Conservation (phyloP, 2,888 invertebrate genomes). For the Argyresthia goedartella region DNA sequence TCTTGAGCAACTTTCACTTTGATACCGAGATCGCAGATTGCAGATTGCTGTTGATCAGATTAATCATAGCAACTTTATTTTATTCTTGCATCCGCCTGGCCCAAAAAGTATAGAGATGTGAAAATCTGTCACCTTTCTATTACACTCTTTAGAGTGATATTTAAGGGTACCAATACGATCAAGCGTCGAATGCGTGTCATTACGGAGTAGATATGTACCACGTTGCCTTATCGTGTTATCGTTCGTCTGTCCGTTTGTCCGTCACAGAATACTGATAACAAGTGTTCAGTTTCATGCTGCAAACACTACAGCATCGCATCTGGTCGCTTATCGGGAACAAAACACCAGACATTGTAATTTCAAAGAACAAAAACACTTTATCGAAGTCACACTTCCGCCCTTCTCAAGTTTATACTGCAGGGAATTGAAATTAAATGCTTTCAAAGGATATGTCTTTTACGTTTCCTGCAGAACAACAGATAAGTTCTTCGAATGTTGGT, state of each 20-base stretch:
- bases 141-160: too few species aligned
- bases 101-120: too few species aligned
- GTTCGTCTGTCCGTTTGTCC: conserved; percentile 25
- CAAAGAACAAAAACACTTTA: conserved; percentile 44
- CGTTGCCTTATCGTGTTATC: conserved; percentile 16
- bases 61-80: too few species aligned
- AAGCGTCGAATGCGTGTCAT: too few species aligned
- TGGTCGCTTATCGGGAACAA: conserved; percentile 22
- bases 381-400: conserved; percentile 37
- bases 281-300: conserved; percentile 50
- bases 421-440: conserved; percentile 6
- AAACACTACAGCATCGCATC: conserved; percentile 40
- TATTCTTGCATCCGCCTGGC: too few species aligned
- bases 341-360: conserved; percentile 41
- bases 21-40: too few species aligned
- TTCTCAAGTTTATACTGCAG: conserved; percentile 26
- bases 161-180: too few species aligned
- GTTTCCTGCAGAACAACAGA: conserved; percentile 22
- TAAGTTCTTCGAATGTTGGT: too few species aligned
- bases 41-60: too few species aligned
- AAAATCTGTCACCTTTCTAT: too few species aligned
- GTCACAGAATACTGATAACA: conserved; percentile 56
- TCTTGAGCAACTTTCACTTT: too few species aligned
- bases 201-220: conserved; percentile 19
- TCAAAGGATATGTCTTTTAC: conserved; percentile 3